Evolutionary conservation across 2,113 vertebrate genomes (phyloP).

Genomic region (Anolis sagrei): DNA sequence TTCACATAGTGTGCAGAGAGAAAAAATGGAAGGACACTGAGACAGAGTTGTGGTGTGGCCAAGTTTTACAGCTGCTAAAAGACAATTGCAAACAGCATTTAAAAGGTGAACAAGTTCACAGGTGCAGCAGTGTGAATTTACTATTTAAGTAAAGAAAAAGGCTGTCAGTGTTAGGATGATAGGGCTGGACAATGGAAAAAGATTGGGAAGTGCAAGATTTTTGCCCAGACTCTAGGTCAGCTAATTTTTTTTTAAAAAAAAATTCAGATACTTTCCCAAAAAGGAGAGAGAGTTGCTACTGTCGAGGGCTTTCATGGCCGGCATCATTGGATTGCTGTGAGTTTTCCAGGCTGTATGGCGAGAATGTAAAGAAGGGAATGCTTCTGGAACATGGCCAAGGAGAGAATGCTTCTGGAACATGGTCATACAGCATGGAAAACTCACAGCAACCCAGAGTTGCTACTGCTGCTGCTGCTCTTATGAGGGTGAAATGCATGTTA

Average conservation of each 20-base stretch:
- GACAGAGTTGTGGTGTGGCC: background rate
- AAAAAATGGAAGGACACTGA: background rate
- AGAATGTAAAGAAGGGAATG: too few relatives aligned
- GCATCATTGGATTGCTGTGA: too few relatives aligned
- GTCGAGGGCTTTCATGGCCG: too few relatives aligned
- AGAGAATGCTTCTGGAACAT: too few relatives aligned
- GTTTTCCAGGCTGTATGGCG: too few relatives aligned
- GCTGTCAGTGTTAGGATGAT: background rate
- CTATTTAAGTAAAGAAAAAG: background rate
- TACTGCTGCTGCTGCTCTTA: background rate
- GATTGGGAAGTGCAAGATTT: background rate
- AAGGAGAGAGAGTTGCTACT: too few relatives aligned
- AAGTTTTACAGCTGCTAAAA: slow-evolving; percentile 13
- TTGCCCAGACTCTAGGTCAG: background rate
- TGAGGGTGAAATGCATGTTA: background rate
- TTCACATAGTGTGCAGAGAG: background rate
- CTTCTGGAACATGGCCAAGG: too few relatives aligned
- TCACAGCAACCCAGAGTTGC: background rate
- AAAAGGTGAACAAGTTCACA: slow-evolving; percentile 6
- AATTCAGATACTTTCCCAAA: background rate
- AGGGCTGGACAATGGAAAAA: background rate
- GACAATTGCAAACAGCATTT: background rate
- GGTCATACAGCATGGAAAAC: too few relatives aligned
- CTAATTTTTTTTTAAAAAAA: background rate
- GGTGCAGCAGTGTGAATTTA: background rate